Conservation (phyloP, 2,797 vertebrate species). For the Caiman crocodilus region DNA sequence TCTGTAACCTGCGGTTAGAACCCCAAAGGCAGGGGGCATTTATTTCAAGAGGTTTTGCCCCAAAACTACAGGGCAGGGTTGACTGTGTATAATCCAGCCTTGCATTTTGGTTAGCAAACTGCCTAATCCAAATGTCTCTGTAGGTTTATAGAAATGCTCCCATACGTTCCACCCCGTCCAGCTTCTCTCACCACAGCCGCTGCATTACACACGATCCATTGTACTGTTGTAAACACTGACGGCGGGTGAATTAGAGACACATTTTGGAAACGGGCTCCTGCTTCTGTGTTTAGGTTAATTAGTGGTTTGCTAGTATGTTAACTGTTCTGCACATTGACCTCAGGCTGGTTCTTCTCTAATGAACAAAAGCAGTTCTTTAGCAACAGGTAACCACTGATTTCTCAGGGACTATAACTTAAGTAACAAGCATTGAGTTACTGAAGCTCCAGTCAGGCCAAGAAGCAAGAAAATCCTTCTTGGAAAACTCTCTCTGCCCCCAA, state of each 20-base stretch:
- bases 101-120: background rate
- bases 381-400: slow-evolving; percentile 63
- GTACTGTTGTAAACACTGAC: background rate
- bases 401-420: slow-evolving; percentile 62
- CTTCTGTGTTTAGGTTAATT: slow-evolving; percentile 65
- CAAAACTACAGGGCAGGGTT: background rate
- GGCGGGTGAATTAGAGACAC: slow-evolving; percentile 38
- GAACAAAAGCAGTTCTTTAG: slow-evolving; percentile 66
- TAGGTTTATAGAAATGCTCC: background rate
- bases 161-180: background rate
- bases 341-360: slow-evolving; percentile 56
- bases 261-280: slow-evolving; percentile 20
- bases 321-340: slow-evolving; percentile 67
- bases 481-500: slow-evolving; percentile 45
- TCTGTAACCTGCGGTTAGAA: background rate
- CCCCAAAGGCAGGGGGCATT: background rate
- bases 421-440: slow-evolving; percentile 26
- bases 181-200: background rate
- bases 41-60: background rate
- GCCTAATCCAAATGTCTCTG: background rate
- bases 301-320: slow-evolving; percentile 74
- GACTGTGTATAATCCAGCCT: background rate
- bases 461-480: slow-evolving; percentile 48
- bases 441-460: slow-evolving; percentile 45
- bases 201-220: background rate